Percentiles rank a stretch among this genome's conserved stretches.
Evolutionary conservation across 2,797 vertebrate genomes (phyloP).

Genomic region (Phrynocephalus guinanensis): DNA sequence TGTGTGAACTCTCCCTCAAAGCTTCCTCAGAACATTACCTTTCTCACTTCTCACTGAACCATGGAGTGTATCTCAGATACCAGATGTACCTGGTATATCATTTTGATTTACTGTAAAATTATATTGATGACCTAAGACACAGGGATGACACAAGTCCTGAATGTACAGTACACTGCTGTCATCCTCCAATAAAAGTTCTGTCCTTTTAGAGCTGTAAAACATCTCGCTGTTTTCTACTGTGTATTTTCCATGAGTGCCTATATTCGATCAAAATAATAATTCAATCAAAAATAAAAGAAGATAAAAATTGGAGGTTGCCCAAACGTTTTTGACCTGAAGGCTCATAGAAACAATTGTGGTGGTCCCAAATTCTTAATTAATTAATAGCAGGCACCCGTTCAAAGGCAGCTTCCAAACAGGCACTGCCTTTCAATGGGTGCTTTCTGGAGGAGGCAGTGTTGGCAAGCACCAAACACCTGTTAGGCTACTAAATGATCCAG

Average conservation of each 20-base stretch:
- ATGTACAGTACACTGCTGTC: background rate
- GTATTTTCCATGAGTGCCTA: background rate
- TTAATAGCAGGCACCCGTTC: too few species aligned
- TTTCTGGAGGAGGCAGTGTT: too few species aligned
- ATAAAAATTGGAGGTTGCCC: too few species aligned
- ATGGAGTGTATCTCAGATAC: background rate
- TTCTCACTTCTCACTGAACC: background rate
- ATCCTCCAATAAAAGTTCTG: background rate
- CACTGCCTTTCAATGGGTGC: too few species aligned
- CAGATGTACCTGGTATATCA: background rate
- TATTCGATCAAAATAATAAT: background rate
- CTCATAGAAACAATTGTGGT: background rate
- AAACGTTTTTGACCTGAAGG: too few species aligned
- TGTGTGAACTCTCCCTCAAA: background rate
- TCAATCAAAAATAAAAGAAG: too few species aligned
- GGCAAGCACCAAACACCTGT: too few species aligned
- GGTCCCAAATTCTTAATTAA: background rate
- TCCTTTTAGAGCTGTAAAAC: background rate
- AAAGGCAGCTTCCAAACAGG: too few species aligned
- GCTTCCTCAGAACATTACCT: background rate
- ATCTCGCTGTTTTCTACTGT: background rate
- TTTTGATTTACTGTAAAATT: conserved; percentile 12
- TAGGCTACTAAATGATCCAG: too few species aligned
- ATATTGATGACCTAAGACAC: background rate
- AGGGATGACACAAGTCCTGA: background rate